These are phyloP conservation scores for Dendrocincla fuliginosa DNA, from an alignment of 2,797 vertebrate genomes.

Conservation along the genomic window DNA sequence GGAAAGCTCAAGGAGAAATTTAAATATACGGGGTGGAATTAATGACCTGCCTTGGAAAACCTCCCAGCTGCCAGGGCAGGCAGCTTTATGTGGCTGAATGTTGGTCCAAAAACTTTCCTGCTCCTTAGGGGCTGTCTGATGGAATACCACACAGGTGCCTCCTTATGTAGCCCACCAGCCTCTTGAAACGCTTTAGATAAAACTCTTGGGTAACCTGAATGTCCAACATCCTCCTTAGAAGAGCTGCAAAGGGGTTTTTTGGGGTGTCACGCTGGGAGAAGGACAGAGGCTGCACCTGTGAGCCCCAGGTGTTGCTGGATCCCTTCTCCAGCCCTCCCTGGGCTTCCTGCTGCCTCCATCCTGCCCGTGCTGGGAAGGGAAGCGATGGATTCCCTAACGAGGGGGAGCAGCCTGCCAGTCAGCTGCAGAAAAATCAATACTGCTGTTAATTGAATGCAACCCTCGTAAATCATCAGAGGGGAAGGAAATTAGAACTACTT, in stretches of 20 bases:
- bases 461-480: conserved; percentile 50
- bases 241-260: neutral
- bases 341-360: neutral
- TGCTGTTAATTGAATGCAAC: conserved; percentile 59
- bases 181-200: neutral
- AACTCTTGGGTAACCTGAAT: neutral
- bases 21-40: neutral
- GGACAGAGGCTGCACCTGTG: neutral
- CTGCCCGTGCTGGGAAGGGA: neutral
- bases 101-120: neutral
- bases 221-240: neutral
- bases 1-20: neutral
- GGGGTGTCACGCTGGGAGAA: neutral
- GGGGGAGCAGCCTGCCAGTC: conserved; percentile 38
- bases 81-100: neutral
- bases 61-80: neutral
- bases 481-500: conserved; percentile 27
- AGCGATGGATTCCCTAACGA: conserved; percentile 1
- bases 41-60: neutral
- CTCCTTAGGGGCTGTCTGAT: neutral
- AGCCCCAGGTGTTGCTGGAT: neutral
- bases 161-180: neutral
- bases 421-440: conserved; percentile 54
- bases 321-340: neutral
- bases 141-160: neutral